Base-by-base conservation (phyloP, 2,888 invertebrate genomes). In the Gandaritis pyraliata region DNA sequence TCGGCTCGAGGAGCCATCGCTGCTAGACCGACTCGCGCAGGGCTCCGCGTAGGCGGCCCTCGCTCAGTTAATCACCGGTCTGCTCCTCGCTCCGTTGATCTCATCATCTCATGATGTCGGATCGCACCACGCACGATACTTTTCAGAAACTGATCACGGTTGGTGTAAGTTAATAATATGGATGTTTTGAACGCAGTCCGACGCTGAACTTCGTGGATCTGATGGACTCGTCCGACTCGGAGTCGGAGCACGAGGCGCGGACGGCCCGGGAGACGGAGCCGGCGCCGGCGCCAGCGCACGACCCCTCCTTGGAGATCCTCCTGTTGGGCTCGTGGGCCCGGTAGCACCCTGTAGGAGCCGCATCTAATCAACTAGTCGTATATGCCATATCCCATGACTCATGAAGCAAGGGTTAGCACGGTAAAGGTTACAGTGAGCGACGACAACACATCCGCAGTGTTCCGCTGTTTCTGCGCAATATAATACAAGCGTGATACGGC, bases 151-250 rank as follows among this genome's bases (percentile, higher is more conserved):
- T 38, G 2, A 38, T 12, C 6, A 39, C n/a, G n/a, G n/a, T n/a
- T n/a, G n/a, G n/a, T n/a, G 6, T 6, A n/a, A n/a, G n/a, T 39
- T 2, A 5, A n/a, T 39, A n/a, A 39, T 5, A 15, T 41, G 15
- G 13, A 30, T 30, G 36, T 36, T 49, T 47, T 36, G 36, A 12
- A n/a, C 15, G 10, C 46, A 49, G 50, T 30, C 92, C 1, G 90
- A 90, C 76, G 62, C 69, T 94, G 94, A 75, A 75, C 80, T 94
- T 94, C 77, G 82, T 93, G 0, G 85, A 93, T 2, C 87, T 86
- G 68, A 76, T 81, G 2, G 91, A 93, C 8, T 80, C 90, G 45
- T 93, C 94, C 2, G 41, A 41, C 41, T 15, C 15, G 8, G 41
- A 41, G 41, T 41, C 41, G 15, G 15, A 41, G 64, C 94, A 94